Percentiles rank a stretch among this genome's conserved stretches.
phyloP scores from a whole-genome alignment of 2,888 invertebrate genomes.

The Dilophus febrilis region DNA sequence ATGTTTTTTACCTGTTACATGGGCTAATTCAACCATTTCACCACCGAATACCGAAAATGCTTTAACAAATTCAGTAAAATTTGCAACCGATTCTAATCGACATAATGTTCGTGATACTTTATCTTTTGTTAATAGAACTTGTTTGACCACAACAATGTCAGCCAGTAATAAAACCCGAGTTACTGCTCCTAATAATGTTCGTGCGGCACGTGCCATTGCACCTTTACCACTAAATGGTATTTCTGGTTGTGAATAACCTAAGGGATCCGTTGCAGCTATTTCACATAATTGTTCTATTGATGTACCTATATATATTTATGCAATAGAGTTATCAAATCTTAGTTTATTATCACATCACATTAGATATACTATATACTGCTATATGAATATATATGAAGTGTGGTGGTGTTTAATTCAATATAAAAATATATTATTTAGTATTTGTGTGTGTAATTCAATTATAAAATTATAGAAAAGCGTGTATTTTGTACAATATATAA shows the following conservation, averaged over 20 bases:
- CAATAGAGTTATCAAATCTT: no score
- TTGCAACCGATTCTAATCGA: constrained; percentile 70
- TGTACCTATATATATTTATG: constrained; percentile 63
- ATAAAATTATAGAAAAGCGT: no score
- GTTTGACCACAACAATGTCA: constrained; percentile 94
- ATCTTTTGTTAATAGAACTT: constrained; percentile 86
- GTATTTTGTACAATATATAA: no score
- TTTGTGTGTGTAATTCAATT: no score
- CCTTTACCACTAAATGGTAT: constrained; percentile 51
- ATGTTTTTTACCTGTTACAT: constrained; percentile 57
- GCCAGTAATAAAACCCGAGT: constrained; percentile 90
- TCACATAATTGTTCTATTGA: constrained; percentile 86
- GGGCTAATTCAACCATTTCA: constrained; percentile 96
- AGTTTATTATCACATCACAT: no score
- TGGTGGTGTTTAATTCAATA: no score
- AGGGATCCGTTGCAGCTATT: constrained; percentile 36
- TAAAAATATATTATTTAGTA: no score
- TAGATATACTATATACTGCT: no score
- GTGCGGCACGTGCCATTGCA: constrained; percentile 76
- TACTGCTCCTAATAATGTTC: constrained; percentile 84
- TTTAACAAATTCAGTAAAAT: constrained; percentile 94
- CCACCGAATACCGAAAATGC: constrained; percentile 97
- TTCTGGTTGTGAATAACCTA: constrained; percentile 37
- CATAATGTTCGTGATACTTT: constrained; percentile 77
- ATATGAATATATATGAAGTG: no score